Percentiles rank a stretch among this genome's conserved stretches.
phyloP scores from a whole-genome alignment of 2,888 invertebrate species.

The Carterocephalus palaemon region DNA sequence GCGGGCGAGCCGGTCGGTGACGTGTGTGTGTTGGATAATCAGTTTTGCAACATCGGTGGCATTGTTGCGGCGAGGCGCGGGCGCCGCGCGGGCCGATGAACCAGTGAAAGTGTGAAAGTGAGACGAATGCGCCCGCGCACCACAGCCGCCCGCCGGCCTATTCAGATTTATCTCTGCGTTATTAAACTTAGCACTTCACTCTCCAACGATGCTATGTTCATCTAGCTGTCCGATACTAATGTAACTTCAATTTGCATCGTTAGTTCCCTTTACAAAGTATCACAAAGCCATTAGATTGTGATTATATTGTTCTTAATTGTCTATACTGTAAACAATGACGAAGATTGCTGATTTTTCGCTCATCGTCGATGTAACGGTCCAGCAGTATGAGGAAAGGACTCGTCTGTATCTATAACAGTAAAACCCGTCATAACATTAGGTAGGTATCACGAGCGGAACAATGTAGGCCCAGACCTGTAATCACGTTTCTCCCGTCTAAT shows the following conservation, averaged over 20 bases:
- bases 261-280: too few species aligned
- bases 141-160: constrained; percentile 27
- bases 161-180: constrained; percentile 10
- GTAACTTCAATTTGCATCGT: too few species aligned
- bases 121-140: constrained; percentile 64
- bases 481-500: constrained; percentile 15
- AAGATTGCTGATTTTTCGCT: constrained; percentile 12
- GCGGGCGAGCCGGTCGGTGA: constrained; percentile 21
- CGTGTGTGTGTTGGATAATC: constrained; percentile 61
- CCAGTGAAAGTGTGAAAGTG: constrained; percentile 79
- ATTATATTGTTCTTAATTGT: constrained; percentile 15
- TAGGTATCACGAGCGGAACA: constrained; percentile 11
- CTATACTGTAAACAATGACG: background rate
- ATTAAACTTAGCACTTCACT: constrained; percentile 12
- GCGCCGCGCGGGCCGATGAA: constrained; percentile 63
- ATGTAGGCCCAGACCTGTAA: constrained; percentile 10
- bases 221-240: constrained; percentile 4
- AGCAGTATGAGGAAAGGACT: constrained; percentile 9
- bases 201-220: constrained; percentile 1
- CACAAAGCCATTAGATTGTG: too few species aligned
- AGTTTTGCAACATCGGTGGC: constrained; percentile 60
- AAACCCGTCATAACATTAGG: background rate
- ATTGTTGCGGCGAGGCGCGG: constrained; percentile 45
- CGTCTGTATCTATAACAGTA: constrained; percentile 1
- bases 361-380: constrained; percentile 5